These are phyloP conservation scores for Rhabdomys dilectus DNA, from an alignment of 2,113 vertebrate genomes.

Conservation along the genomic window DNA sequence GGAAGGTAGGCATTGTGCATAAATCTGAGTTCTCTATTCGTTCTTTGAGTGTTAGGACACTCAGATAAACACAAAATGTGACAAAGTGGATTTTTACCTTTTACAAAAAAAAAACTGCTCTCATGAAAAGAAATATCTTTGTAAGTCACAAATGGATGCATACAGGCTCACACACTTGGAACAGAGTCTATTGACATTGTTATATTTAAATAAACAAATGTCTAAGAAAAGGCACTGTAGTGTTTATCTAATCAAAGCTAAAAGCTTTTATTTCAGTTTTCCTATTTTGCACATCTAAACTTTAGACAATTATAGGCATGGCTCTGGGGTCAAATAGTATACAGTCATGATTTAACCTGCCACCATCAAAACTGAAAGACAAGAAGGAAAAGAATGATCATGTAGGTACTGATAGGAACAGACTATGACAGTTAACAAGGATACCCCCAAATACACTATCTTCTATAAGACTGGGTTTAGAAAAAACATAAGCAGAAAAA, in stretches of 20 bases:
- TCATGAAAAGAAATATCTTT: not conserved
- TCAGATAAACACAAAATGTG: not conserved
- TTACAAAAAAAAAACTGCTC: not conserved
- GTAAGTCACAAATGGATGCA: constrained; percentile 3
- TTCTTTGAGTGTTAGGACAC: not conserved
- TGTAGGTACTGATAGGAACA: not conserved
- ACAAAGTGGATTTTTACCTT: constrained; percentile 52
- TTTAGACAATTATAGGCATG: not conserved
- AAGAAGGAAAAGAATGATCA: not conserved
- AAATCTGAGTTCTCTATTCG: constrained; percentile 25
- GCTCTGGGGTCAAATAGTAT: not conserved
- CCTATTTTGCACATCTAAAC: not conserved
- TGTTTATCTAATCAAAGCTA: constrained; percentile 46
- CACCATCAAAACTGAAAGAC: not conserved
- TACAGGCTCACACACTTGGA: not conserved
- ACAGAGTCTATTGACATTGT: not conserved
- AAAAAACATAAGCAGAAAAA: constrained; percentile 12
- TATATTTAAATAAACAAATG: not conserved
- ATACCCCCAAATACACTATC: not conserved
- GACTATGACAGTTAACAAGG: not conserved
- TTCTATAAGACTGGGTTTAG: not conserved
- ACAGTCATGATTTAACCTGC: not conserved
- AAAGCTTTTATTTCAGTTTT: not conserved
- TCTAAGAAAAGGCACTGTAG: constrained; percentile 6
- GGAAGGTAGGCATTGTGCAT: not conserved